Conservation (phyloP, 2,888 invertebrate species). For the Chloroclystis v-ata region DNA sequence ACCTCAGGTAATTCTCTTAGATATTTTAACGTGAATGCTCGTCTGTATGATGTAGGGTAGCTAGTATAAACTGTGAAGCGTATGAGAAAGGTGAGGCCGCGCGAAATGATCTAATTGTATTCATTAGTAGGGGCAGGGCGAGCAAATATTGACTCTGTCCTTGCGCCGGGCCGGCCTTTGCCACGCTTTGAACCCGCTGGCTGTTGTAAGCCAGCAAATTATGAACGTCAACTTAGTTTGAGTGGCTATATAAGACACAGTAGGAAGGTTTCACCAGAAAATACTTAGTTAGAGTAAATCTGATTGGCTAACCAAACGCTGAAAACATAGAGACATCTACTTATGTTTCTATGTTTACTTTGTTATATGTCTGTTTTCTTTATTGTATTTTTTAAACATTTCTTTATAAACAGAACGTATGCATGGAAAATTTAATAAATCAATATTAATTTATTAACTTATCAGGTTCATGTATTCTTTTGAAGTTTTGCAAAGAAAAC, state of each 20-base stretch:
- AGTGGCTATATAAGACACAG: not conserved
- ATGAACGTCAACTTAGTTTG: constrained; percentile 17
- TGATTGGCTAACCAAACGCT: too few relatives aligned
- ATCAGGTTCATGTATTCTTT: too few relatives aligned
- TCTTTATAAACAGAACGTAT: too few relatives aligned
- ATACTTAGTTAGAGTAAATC: too few relatives aligned
- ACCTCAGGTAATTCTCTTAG: not conserved
- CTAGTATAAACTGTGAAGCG: constrained; percentile 52
- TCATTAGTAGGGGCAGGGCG: constrained; percentile 73
- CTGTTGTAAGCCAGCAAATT: constrained; percentile 21
- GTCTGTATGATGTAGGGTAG: constrained; percentile 61
- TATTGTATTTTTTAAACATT: too few relatives aligned
- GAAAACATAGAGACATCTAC: too few relatives aligned
- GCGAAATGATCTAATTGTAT: constrained; percentile 79
- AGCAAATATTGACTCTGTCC: constrained; percentile 72
- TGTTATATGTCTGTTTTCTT: too few relatives aligned
- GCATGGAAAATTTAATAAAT: too few relatives aligned
- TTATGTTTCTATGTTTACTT: too few relatives aligned
- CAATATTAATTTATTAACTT: too few relatives aligned
- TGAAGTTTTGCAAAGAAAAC: too few relatives aligned
- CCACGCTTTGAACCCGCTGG: constrained; percentile 31
- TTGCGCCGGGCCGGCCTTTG: constrained; percentile 42
- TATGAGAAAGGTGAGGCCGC: constrained; percentile 75
- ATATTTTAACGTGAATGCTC: not conserved
- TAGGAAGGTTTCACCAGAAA: too few relatives aligned